phyloP scores from a whole-genome alignment of 2,888 invertebrate genomes.

The Pandemis corylana region DNA sequence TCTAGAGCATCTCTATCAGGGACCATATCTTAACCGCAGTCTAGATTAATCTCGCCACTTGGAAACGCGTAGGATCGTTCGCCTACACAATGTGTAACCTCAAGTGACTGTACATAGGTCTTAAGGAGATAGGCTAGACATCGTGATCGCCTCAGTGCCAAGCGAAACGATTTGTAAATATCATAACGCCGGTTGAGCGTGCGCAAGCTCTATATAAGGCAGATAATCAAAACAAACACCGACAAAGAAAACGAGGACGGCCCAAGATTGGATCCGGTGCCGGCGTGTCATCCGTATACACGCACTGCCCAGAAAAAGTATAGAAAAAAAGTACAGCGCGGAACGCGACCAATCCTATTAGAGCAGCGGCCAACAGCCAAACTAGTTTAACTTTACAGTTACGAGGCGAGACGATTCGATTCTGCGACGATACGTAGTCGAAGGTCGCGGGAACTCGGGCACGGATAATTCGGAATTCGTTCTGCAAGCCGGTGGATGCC shows the following conservation, averaged over 20 bases:
- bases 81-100: conserved; percentile 29
- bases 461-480: conserved; percentile 70
- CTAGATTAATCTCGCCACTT: conserved; percentile 32
- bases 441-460: conserved; percentile 76
- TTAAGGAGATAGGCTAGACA: conserved; percentile 17
- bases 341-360: conserved; percentile 74
- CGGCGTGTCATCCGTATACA: conserved; percentile 44
- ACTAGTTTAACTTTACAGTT: conserved; percentile 80
- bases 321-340: conserved; percentile 62
- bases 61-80: conserved; percentile 30
- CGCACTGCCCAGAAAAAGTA: conserved; percentile 66
- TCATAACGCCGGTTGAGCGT: conserved; percentile 24
- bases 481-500: conserved; percentile 53
- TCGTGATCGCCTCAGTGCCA: conserved; percentile 18
- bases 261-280: conserved; percentile 52
- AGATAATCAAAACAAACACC: conserved; percentile 46
- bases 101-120: conserved; percentile 19
- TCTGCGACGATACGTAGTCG: conserved; percentile 73
- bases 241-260: conserved; percentile 52
- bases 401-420: conserved; percentile 67
- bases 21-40: conserved; percentile 16
- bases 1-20: conserved; percentile 14
- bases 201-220: conserved; percentile 24
- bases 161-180: conserved; percentile 30
- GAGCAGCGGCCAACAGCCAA: conserved; percentile 69